Evolutionary conservation across 1,140 invertebrate genomes (phyloP).

Genomic region (Trichonephila inaurata): DNA sequence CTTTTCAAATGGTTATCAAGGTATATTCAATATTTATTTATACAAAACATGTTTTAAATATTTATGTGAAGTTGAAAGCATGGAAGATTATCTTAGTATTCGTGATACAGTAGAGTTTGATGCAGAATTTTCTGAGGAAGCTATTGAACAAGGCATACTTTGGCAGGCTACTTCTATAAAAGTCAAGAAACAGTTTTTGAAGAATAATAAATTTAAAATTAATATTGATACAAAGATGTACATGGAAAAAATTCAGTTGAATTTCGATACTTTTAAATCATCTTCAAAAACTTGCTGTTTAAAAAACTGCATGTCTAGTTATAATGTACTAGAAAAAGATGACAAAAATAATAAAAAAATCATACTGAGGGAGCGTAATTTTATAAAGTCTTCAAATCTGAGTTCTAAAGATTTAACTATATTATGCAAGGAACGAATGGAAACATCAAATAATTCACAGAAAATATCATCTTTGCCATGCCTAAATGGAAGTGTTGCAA

Average conservation of each 20-base stretch:
- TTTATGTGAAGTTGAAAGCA: neutral
- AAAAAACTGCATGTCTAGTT: neutral
- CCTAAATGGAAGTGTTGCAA: neutral
- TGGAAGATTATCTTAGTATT: neutral
- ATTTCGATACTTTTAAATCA: neutral
- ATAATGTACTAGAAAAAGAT: neutral
- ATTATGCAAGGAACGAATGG: neutral
- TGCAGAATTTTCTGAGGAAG: constrained; percentile 33
- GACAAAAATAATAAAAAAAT: neutral
- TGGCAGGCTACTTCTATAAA: constrained; percentile 30
- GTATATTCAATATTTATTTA: constrained; percentile 26
- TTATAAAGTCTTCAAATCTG: neutral
- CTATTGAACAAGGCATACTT: neutral
- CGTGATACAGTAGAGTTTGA: constrained; percentile 52
- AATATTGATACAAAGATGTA: neutral
- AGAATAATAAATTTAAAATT: constrained; percentile 24
- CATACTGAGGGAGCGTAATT: neutral
- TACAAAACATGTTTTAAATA: constrained; percentile 39
- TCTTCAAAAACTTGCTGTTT: neutral
- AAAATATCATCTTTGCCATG: neutral
- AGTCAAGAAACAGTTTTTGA: constrained; percentile 17
- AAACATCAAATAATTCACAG: neutral
- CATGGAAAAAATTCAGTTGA: neutral
- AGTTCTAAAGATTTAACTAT: neutral
- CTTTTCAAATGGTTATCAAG: neutral